Base-by-base conservation (phyloP, 2,888 invertebrate genomes). In the Glaucopsyche alexis region DNA sequence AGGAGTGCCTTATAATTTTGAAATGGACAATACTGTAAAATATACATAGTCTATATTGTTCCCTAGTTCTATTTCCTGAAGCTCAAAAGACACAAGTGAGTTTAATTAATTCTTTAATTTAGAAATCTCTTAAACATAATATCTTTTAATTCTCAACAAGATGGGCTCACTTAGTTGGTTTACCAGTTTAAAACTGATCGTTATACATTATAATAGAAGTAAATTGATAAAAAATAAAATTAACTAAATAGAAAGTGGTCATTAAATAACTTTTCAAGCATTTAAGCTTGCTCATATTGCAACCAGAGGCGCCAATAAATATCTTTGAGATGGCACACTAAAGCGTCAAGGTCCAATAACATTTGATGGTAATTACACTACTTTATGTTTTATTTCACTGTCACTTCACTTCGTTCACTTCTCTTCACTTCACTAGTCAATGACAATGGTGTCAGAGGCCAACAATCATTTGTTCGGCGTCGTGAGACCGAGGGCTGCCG, bases 401-500 rank as follows among this genome's bases (percentile, higher is more conserved):
- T 47, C 69, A 71, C 16, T 71, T 49, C 70, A 75, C 65, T 71
- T 64, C 9, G 66, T 71, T 40, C 50, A 66, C 65, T 49, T 8
- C 29, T 73, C 38, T 73, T 42, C 73, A 72, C 60, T 73, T 66
- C 75, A 76, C 75, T 81, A 81, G 64, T 82, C 81, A 49, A 81
- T 79, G 72, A 78, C 77, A 71, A 81, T 79, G 74, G 78, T 78
- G 71, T 77, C 78, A 65, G 77, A 71, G 72, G 81, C 75, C 74
- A 75, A 52, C 77, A 78, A 85, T 91, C 91, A 91, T 90, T 88
- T 91, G 85, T 77, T 87, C 77, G 90, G 80, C 73, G 88, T 80
- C 75, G 94, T 87, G 42, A 97, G 91, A 0, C 96, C 96, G 52
- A 97, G 90, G 0, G 96, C 97, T 80, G 96, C 95, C 70, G 97